Evolutionary conservation across 2,113 vertebrate genomes (phyloP).

Genomic region (Megaleporinus macrocephalus): DNA sequence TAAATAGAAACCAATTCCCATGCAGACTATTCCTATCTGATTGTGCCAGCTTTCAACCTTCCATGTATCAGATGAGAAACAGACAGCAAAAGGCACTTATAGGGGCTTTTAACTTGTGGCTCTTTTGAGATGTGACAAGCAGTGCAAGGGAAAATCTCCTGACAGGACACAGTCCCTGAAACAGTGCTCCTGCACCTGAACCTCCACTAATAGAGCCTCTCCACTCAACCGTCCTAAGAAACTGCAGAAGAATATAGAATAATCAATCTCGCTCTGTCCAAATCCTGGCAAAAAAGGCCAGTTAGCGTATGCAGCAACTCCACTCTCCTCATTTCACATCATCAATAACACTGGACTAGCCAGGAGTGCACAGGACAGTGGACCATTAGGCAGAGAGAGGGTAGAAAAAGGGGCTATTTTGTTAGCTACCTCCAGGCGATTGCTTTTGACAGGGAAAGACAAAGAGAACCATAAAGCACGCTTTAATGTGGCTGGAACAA

Average conservation of each 20-base stretch:
- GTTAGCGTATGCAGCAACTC: constrained; percentile 38
- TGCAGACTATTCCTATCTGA: constrained; percentile 12
- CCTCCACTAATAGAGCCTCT: constrained; percentile 11
- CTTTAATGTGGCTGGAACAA: constrained; percentile 38
- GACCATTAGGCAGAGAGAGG: constrained; percentile 38
- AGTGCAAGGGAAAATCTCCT: neutral
- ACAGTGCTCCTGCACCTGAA: neutral
- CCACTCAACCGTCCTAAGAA: neutral
- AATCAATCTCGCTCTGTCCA: constrained; percentile 31
- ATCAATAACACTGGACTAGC: constrained; percentile 42
- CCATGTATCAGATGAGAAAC: constrained; percentile 17
- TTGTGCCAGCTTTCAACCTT: constrained; percentile 6
- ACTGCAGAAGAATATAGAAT: constrained; percentile 8
- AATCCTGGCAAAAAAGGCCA: constrained; percentile 35
- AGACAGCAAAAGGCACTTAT: constrained; percentile 34
- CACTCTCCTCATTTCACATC: constrained; percentile 22
- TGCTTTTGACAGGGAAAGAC: constrained; percentile 44
- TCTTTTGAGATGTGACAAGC: constrained; percentile 17
- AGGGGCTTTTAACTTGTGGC: neutral
- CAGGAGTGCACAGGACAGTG: constrained; percentile 21
- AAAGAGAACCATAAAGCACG: constrained; percentile 39
- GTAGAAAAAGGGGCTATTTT: constrained; percentile 25
- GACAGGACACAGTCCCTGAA: neutral
- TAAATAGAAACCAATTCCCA: constrained; percentile 28
- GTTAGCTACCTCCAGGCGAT: constrained; percentile 47